Conservation (phyloP, 1,140 invertebrate genomes). For the Dreissena rostriformis region DNA sequence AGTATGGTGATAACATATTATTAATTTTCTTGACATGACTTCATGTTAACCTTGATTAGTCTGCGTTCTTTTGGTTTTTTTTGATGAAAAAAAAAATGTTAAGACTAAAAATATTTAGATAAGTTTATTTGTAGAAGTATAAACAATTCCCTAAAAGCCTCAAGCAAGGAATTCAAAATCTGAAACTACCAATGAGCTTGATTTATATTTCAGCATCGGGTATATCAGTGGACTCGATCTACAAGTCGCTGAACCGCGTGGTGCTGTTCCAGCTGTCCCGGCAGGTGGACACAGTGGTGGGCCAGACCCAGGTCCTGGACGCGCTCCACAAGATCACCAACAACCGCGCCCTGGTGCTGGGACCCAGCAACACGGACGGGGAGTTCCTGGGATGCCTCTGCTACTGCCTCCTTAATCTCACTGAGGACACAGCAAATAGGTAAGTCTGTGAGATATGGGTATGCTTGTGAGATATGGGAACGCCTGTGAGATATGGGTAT, state of each 20-base stretch:
- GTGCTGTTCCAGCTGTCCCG: conserved; percentile 96
- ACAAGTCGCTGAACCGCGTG: conserved; percentile 96
- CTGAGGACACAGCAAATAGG: conserved; percentile 93
- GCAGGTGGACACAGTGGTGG: conserved; percentile 89
- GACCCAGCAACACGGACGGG: conserved; percentile 95
- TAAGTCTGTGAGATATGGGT: conserved; percentile 62
- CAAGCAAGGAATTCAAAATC: too few relatives aligned
- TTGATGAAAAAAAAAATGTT: too few relatives aligned
- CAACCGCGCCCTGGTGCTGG: conserved; percentile 92
- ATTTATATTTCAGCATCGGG: conserved; percentile 76
- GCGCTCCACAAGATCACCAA: conserved; percentile 96
- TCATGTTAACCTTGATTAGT: too few relatives aligned
- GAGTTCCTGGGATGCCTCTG: conserved; percentile 98
- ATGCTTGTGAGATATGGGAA: too few relatives aligned
- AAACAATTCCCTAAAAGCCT: too few relatives aligned
- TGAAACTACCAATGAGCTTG: not conserved
- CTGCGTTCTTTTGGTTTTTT: too few relatives aligned
- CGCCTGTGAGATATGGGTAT: too few relatives aligned
- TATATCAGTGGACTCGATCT: conserved; percentile 88
- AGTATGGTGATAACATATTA: too few relatives aligned
- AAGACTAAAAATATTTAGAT: too few relatives aligned
- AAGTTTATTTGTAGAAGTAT: too few relatives aligned
- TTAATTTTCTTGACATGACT: too few relatives aligned
- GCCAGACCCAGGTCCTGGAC: conserved; percentile 96
- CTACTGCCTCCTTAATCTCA: conserved; percentile 96